These are phyloP conservation scores for Paraescarpia echinospica DNA, from an alignment of 1,140 invertebrate species.

Conservation along the genomic window DNA sequence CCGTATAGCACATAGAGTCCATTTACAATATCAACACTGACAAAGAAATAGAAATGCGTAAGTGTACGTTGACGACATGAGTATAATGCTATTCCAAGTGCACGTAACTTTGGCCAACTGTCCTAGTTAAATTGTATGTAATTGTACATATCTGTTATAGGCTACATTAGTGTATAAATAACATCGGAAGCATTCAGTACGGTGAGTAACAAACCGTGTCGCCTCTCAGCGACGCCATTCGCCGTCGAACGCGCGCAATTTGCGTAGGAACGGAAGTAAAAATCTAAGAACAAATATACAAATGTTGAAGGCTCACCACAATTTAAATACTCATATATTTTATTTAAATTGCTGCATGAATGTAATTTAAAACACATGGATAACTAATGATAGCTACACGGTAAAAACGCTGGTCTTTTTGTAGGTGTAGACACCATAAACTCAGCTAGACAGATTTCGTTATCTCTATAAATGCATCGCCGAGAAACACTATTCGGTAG, in stretches of 20 bases:
- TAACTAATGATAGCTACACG: neutral
- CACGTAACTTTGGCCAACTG: no score
- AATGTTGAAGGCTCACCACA: neutral
- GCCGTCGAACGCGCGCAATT: neutral
- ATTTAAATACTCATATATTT: neutral
- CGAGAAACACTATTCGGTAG: neutral
- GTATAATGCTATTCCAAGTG: no score
- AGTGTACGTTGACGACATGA: neutral
- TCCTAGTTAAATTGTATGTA: neutral
- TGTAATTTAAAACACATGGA: neutral
- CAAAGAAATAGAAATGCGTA: no score
- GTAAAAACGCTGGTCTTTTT: neutral
- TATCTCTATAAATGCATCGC: neutral
- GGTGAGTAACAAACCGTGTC: no score
- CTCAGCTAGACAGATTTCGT: neutral
- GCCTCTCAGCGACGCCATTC: no score
- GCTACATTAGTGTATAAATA: no score
- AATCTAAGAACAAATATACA: neutral
- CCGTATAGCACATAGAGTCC: no score
- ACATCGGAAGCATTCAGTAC: no score
- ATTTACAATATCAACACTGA: no score
- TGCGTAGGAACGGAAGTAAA: neutral
- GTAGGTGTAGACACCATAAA: neutral
- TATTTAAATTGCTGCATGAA: neutral
- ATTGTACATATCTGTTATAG: no score